Evolutionary conservation across 2,888 invertebrate species (phyloP).

Genomic region (Calliopum simillimum): DNA sequence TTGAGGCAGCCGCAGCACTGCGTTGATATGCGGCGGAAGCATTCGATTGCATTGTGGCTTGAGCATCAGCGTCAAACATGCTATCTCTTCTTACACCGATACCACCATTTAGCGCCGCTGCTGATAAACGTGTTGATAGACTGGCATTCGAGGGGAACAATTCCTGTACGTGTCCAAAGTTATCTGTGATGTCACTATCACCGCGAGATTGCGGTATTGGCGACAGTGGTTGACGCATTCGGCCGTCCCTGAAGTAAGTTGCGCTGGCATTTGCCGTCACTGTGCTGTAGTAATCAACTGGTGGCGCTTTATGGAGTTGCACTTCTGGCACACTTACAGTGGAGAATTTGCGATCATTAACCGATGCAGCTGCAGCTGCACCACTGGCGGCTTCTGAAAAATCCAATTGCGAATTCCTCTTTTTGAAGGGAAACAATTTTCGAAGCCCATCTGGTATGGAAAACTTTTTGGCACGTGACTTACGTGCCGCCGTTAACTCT

Average conservation of each 20-base stretch:
- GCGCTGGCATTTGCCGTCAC: slow-evolving; percentile 55
- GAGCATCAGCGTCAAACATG: slow-evolving; percentile 47
- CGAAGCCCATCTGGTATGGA: slow-evolving; percentile 64
- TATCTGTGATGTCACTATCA: background rate
- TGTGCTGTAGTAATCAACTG: slow-evolving; percentile 59
- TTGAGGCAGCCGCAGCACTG: slow-evolving; percentile 41
- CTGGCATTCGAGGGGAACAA: slow-evolving; percentile 47
- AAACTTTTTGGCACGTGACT: slow-evolving; percentile 58
- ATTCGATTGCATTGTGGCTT: slow-evolving; percentile 45
- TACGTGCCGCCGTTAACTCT: slow-evolving; percentile 48
- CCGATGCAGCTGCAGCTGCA: slow-evolving; percentile 23
- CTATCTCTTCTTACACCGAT: slow-evolving; percentile 45
- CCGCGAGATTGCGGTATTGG: slow-evolving; percentile 30
- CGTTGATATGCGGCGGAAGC: slow-evolving; percentile 54
- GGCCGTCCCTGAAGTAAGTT: slow-evolving; percentile 53
- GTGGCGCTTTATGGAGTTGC: slow-evolving; percentile 44
- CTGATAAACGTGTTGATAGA: slow-evolving; percentile 41
- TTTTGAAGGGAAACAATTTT: slow-evolving; percentile 63
- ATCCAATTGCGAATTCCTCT: slow-evolving; percentile 59
- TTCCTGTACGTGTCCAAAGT: background rate
- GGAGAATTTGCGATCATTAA: slow-evolving; percentile 57
- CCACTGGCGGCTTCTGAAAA: slow-evolving; percentile 39
- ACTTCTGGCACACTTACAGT: slow-evolving; percentile 61
- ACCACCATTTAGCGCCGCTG: slow-evolving; percentile 23
- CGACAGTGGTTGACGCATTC: slow-evolving; percentile 27